A percentile compares a stretch with the other conserved stretches of the same genome.
phyloP scores from a whole-genome alignment of 2,888 invertebrate genomes.

The Apamea crenata region DNA sequence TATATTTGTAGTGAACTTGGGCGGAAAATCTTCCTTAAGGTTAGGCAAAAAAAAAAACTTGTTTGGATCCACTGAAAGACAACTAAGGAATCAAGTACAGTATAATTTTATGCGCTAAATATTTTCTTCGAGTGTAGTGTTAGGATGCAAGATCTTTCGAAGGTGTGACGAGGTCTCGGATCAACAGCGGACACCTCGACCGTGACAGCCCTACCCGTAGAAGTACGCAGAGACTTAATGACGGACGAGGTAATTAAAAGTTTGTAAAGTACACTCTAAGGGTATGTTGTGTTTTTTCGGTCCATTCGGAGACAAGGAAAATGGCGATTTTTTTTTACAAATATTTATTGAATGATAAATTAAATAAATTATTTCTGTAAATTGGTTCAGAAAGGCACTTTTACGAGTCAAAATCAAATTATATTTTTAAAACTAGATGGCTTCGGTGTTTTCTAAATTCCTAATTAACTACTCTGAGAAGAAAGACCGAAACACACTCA shows the following conservation, averaged over 20 bases:
- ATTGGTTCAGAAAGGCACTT: neutral
- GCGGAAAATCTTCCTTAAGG: neutral
- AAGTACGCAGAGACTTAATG: conserved; percentile 64
- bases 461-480: neutral
- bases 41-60: neutral
- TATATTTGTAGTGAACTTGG: neutral
- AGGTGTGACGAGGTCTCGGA: no score
- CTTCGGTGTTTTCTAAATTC: neutral
- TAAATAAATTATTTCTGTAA: neutral
- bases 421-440: neutral
- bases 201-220: conserved; percentile 52
- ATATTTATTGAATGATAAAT: conserved; percentile 5
- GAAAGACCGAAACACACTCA: neutral
- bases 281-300: conserved; percentile 42
- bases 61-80: neutral
- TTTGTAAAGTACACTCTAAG: conserved; percentile 63
- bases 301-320: conserved; percentile 16
- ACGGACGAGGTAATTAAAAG: conserved; percentile 75
- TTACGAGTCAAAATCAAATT: neutral
- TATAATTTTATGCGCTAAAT: neutral
- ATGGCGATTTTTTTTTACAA: conserved; percentile 15
- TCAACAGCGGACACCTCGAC: neutral
- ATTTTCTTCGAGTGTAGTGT: neutral
- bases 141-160: neutral
- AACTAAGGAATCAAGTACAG: neutral